These are phyloP conservation scores for Zoanthus gigantus DNA, from an alignment of 92 coral and sea anemone genomes.

Conservation along the genomic window DNA sequence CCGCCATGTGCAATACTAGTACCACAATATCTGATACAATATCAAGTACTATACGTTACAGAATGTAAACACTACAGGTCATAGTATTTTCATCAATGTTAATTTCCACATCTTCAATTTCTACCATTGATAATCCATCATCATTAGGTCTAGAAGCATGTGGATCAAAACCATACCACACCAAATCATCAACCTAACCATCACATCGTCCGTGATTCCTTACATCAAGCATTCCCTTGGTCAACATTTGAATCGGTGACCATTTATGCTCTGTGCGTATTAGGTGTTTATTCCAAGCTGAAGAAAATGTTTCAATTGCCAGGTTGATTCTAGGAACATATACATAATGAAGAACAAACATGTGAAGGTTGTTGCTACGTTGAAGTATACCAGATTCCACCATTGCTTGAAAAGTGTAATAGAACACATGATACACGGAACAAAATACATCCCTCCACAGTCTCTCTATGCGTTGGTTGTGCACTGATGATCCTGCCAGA, in stretches of 20 bases:
- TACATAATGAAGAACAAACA: constrained; percentile 40
- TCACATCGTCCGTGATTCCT: constrained; percentile 14
- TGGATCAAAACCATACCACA: constrained; percentile 61
- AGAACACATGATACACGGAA: not conserved
- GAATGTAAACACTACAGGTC: not conserved
- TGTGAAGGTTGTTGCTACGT: constrained; percentile 38
- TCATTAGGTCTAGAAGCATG: constrained; percentile 60
- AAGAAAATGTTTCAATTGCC: constrained; percentile 50
- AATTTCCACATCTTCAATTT: constrained; percentile 22
- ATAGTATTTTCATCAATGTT: constrained; percentile 36
- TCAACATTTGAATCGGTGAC: constrained; percentile 74
- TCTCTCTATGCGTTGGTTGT: constrained; percentile 2
- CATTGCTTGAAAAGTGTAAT: not conserved
- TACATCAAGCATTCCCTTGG: constrained; percentile 70
- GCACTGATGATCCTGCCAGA: not conserved
- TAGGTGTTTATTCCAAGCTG: constrained; percentile 71
- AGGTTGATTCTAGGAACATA: constrained; percentile 40
- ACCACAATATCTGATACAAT: no score
- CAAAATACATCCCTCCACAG: not conserved
- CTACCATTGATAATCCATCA: constrained; percentile 36
- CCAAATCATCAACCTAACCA: constrained; percentile 29
- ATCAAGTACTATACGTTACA: no score
- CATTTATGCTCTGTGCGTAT: constrained; percentile 64
- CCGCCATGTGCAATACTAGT: no score
- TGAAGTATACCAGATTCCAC: not conserved